A percentile compares a stretch with the other conserved stretches of the same genome.
Conservation (phyloP, 1,140 invertebrate species). For the Papilio dardanus region DNA sequence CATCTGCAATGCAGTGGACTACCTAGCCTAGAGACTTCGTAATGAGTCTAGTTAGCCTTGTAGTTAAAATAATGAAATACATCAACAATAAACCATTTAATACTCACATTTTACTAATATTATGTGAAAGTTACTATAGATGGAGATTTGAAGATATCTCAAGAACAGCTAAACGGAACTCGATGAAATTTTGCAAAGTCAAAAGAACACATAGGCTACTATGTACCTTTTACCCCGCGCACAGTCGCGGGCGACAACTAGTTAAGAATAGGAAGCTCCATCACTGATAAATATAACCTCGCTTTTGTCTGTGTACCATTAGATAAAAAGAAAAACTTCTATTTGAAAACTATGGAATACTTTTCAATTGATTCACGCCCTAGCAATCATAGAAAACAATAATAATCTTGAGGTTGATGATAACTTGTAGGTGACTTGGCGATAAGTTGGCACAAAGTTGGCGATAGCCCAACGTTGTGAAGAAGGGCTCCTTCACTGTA, state of each 20-base stretch:
- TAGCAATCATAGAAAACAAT: background rate
- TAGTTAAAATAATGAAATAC: too few species aligned
- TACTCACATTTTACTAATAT: too few species aligned
- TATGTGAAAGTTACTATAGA: too few species aligned
- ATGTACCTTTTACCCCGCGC: too few species aligned
- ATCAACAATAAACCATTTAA: too few species aligned
- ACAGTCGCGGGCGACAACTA: too few species aligned
- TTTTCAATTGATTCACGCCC: background rate
- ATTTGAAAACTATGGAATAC: too few species aligned
- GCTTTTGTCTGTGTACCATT: background rate
- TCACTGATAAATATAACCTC: background rate
- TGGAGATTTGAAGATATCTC: too few species aligned
- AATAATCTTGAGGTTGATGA: background rate
- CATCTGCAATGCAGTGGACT: conserved; percentile 1
- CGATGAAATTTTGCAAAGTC: too few species aligned
- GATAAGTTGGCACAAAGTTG: conserved; percentile 26
- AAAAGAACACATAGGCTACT: too few species aligned
- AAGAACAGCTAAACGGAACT: too few species aligned
- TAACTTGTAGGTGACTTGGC: background rate
- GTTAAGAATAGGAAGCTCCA: background rate
- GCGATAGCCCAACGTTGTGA: conserved; percentile 10
- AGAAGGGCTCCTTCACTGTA: conserved; percentile 29
- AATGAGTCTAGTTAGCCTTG: conserved; percentile 1
- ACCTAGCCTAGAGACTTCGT: background rate
- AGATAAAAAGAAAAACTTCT: background rate